A percentile compares a stretch with the other conserved stretches of the same genome.
phyloP scores from a whole-genome alignment of 2,888 invertebrate species.

The Limnephilus auricula region DNA sequence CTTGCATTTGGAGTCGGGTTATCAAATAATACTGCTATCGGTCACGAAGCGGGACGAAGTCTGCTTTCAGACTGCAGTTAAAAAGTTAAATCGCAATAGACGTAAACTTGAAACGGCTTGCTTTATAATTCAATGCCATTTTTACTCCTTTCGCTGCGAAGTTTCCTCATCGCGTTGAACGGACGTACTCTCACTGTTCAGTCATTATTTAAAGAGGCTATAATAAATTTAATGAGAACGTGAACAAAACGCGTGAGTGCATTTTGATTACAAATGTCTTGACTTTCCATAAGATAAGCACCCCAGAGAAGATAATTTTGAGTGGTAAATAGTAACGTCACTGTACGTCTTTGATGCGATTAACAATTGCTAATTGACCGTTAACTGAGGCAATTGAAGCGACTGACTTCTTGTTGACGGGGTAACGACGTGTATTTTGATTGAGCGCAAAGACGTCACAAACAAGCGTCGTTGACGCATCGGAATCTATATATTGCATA shows the following conservation, averaged over 20 bases:
- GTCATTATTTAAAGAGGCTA: not conserved
- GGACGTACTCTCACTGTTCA: not conserved
- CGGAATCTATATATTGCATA: too few relatives aligned
- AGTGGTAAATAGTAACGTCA: too few relatives aligned
- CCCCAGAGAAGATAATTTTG: too few relatives aligned
- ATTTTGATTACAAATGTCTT: not conserved
- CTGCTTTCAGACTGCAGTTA: slow-evolving; percentile 31
- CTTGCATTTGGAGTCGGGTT: slow-evolving; percentile 13
- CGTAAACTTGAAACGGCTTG: slow-evolving; percentile 38
- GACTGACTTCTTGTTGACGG: too few relatives aligned
- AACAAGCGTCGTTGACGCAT: too few relatives aligned
- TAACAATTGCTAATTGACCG: too few relatives aligned
- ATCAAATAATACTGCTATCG: slow-evolving; percentile 9
- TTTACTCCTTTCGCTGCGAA: slow-evolving; percentile 21
- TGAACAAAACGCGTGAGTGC: not conserved
- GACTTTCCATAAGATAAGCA: not conserved
- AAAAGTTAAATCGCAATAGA: slow-evolving; percentile 47
- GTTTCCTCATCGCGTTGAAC: slow-evolving; percentile 16
- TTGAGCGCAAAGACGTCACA: too few relatives aligned
- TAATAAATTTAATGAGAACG: not conserved
- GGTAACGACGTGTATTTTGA: too few relatives aligned
- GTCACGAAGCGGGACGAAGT: slow-evolving; percentile 23
- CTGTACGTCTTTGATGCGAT: too few relatives aligned
- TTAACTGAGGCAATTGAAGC: too few relatives aligned
- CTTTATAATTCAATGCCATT: slow-evolving; percentile 54